A percentile compares a stretch with the other conserved stretches of the same genome.
These are phyloP conservation scores for Trematomus loennbergii DNA, from an alignment of 2,113 vertebrate genomes.

Conservation along the genomic window DNA sequence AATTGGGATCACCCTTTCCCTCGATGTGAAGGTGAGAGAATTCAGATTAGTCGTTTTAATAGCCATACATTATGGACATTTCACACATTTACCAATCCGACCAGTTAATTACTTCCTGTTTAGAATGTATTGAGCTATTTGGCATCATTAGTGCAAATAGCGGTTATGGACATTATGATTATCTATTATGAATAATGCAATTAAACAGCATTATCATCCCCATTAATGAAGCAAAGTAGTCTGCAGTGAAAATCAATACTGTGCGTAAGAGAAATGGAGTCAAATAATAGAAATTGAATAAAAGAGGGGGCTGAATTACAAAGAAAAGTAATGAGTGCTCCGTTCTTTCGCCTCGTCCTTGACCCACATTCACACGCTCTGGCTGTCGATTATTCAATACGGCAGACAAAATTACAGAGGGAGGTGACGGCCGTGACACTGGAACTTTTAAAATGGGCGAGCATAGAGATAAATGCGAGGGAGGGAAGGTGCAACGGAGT, in stretches of 20 bases:
- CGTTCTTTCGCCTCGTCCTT: conserved; percentile 59
- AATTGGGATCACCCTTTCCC: conserved; percentile 97
- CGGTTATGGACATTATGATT: conserved; percentile 62
- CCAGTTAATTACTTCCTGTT: conserved; percentile 44
- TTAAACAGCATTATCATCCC: conserved; percentile 68
- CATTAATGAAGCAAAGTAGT: conserved; percentile 66
- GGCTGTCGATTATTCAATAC: conserved; percentile 68
- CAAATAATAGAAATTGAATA: conserved; percentile 48
- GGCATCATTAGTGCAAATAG: conserved; percentile 48
- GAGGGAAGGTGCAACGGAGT: conserved; percentile 28
- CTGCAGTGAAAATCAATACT: conserved; percentile 61
- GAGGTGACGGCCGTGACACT: conserved; percentile 61
- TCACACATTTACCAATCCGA: neutral
- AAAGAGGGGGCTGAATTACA: conserved; percentile 39
- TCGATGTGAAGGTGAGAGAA: conserved; percentile 93
- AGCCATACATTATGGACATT: neutral
- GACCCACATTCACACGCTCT: conserved; percentile 72
- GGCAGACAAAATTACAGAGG: conserved; percentile 52
- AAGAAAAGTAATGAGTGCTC: conserved; percentile 53
- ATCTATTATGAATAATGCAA: conserved; percentile 72
- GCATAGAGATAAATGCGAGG: conserved; percentile 47
- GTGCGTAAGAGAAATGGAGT: conserved; percentile 52
- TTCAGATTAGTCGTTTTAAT: neutral
- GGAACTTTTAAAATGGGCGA: conserved; percentile 42
- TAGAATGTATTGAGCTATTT: conserved; percentile 38